Percentiles rank a stretch among this genome's conserved stretches.
phyloP scores from a whole-genome alignment of 1,140 invertebrate genomes.

The Panagrolaimus sp. region DNA sequence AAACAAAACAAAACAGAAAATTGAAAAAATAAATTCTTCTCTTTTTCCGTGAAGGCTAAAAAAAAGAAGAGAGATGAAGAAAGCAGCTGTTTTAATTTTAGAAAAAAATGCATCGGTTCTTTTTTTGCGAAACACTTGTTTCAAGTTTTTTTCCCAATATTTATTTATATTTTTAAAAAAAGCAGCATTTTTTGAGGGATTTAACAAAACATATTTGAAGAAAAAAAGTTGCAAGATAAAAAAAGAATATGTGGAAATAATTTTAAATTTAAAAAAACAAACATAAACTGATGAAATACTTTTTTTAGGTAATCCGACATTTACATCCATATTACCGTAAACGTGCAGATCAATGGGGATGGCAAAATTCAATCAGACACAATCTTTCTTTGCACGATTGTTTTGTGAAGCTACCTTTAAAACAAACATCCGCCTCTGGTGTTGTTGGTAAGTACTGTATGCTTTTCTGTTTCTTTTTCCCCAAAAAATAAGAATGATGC shows the following conservation, averaged over 20 bases:
- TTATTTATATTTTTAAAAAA: background rate
- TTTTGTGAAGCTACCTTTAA: slow-evolving; percentile 66
- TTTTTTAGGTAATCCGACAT: slow-evolving; percentile 52
- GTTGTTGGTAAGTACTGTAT: slow-evolving; percentile 47
- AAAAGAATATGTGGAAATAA: background rate
- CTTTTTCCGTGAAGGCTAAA: background rate
- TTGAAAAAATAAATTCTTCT: slow-evolving; percentile 2
- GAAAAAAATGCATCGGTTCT: too few species aligned
- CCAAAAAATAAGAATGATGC: background rate
- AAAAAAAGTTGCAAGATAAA: background rate
- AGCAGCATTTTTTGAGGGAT: background rate
- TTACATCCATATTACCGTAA: slow-evolving; percentile 55
- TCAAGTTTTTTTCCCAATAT: too few species aligned
- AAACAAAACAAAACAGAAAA: background rate
- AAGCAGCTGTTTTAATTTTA: too few species aligned
- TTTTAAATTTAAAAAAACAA: background rate
- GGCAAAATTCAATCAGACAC: slow-evolving; percentile 68
- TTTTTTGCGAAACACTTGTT: too few species aligned
- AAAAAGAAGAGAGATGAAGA: too few species aligned
- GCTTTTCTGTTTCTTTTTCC: background rate
- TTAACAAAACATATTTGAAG: background rate
- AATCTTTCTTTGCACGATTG: slow-evolving; percentile 88
- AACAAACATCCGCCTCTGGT: slow-evolving; percentile 55
- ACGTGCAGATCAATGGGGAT: slow-evolving; percentile 63
- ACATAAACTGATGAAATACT: background rate